Evolutionary conservation across 2,113 vertebrate genomes (phyloP).

Genomic region (Catharus bicknelli): DNA sequence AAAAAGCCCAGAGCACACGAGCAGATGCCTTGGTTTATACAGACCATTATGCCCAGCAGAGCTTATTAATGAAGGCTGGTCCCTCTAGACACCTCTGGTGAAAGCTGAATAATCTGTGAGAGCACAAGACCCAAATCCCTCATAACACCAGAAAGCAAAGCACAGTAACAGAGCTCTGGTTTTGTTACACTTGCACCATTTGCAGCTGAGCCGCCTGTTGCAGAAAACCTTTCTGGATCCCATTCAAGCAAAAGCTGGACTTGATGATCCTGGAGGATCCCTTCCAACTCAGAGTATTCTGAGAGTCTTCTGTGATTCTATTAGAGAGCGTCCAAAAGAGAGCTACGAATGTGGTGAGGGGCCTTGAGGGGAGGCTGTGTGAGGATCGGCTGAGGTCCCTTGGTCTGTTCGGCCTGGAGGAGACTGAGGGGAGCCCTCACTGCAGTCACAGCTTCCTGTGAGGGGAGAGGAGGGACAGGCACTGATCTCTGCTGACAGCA

Average conservation of each 20-base stretch:
- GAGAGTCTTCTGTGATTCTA: background rate
- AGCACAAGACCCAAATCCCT: background rate
- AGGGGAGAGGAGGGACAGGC: fast-evolving
- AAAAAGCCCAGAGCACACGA: background rate
- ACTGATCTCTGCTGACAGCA: background rate
- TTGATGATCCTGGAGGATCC: too few species aligned
- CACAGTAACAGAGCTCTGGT: background rate
- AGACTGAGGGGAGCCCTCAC: background rate
- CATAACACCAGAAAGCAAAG: background rate
- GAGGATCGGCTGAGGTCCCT: background rate
- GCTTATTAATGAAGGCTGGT: background rate
- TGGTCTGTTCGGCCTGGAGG: background rate
- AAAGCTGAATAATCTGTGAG: background rate
- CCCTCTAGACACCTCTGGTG: background rate
- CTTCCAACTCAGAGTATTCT: background rate
- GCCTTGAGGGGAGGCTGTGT: fast-evolving
- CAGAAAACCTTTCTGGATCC: background rate
- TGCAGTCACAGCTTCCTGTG: fast-evolving
- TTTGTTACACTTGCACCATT: background rate
- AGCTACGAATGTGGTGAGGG: fast-evolving
- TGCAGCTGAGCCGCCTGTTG: fast-evolving
- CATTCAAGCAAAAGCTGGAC: background rate
- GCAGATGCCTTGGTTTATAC: background rate
- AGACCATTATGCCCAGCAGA: background rate
- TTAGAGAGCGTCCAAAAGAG: background rate